Evolutionary conservation across 2,888 invertebrate species (phyloP), one percentile per base, ranked within the genome.

Genomic region (Bellardia bayeri): DNA sequence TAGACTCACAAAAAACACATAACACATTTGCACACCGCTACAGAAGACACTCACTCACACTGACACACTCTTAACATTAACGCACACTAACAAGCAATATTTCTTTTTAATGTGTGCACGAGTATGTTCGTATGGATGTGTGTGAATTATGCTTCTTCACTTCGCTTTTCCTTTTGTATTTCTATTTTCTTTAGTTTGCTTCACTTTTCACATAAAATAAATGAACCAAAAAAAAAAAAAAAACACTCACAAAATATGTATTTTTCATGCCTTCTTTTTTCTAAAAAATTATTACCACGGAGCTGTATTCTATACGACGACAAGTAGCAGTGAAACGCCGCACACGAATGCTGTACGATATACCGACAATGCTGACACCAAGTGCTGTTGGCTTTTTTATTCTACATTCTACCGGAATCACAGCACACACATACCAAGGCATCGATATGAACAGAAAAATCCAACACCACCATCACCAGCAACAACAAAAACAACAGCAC

Each of bases 241-340:
- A 58, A 75, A 54, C 71, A 54, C 51, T 33, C 75, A 83, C 23
- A 64, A 63, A 54, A 82, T 69, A 87, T 78, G n/a, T 63, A 68
- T 75, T 78, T 85, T 85, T 85, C 83, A 82, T 89, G 71, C 76
- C 78, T 82, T 63, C 63, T 78, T 72, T 82, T 68, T 71, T 71
- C 56, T 49, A 23, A 56, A 66, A 66, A 82, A 82, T 75, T 85
- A 75, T 85, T 87, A 82, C 79, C 85, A 87, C 85, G 87, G 87
- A 87, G 87, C 87, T 87, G 72, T 87, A 79, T 87, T 85, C 79
- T 75, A 82, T 87, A 82, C 78, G 87, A 84, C 86, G 86, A 86
- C 87, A 87, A 87, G 85, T 82, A 86, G 91, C 91, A 91, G 89
- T 91, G 91, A 90, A 91, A 90, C 89, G 91, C 90, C 91, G 91